Evolutionary conservation across 1,140 invertebrate species (phyloP), one percentile per base, ranked within the genome.

Genomic region (Radopholus similis): DNA sequence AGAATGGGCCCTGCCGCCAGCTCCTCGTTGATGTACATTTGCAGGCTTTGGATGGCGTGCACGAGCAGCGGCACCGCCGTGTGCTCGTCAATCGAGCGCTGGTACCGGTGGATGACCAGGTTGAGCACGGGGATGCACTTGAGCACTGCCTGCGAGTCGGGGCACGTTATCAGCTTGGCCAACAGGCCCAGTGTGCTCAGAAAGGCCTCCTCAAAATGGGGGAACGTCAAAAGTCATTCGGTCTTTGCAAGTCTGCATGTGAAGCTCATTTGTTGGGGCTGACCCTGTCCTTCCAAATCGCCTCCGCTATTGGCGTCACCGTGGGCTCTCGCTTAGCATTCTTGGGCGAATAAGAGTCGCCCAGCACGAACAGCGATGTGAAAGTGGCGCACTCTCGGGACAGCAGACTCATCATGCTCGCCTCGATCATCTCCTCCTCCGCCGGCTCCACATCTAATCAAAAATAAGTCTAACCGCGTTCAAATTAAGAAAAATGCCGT

Each of bases 371-470:
- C 32, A 42, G n/a, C 21, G 62, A 66, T 23, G 73, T 35, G 30
- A 72, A 68, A 21, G 21, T 40, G 2, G 64, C 63, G 56, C 56
- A 66, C 49, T 78, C 76, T 6, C 76, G 66, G 6, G 66, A 67
- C 18, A 78, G 55, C 11, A 82, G 47, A 30, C 68, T 73, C 11
- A 66, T 69, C 56, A 78, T 70, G 55, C 80, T 80, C 56, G 81
- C 75, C 4, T 37, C 9, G 58, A 78, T 68, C 23, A 78, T 40
- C 60, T 78, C 76, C 32, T 82, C 78, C 53, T 78, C 78, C 9
- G 55, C 71, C 23, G 60, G 75, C 32, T 82, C 76, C 11, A 57
- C 35, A n/a, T 66, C 64, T 73, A 68, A 78, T 32, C 15, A 75
- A 72, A 44, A 30, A 59, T n/a, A 18, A 75, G 9, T n/a, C 15